phyloP scores from a whole-genome alignment of 2,113 vertebrate genomes.

The Cisticola juncidis region DNA sequence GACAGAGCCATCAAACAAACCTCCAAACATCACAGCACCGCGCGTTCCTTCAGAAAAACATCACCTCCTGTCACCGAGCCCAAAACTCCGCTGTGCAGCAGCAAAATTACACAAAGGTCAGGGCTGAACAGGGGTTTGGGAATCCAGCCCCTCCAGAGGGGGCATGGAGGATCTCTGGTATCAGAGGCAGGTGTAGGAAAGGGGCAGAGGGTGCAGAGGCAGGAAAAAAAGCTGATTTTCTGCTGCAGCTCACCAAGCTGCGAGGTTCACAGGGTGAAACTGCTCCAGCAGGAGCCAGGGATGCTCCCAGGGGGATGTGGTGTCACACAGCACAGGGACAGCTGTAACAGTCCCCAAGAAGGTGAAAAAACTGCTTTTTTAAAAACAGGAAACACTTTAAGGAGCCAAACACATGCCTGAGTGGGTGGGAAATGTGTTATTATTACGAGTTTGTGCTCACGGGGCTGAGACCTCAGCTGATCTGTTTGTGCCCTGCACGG shows the following conservation, averaged over 20 bases:
- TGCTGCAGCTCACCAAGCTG: background rate
- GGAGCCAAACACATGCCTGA: background rate
- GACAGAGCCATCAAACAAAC: background rate
- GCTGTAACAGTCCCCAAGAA: background rate
- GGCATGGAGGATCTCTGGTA: fast-evolving
- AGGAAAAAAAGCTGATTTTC: background rate
- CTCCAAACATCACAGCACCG: background rate
- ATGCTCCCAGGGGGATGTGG: background rate
- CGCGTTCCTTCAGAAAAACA: fast-evolving
- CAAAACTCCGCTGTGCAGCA: background rate
- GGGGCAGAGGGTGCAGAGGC: background rate
- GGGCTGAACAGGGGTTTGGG: background rate
- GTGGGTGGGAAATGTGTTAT: slow-evolving; percentile 37
- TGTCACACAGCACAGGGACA: background rate
- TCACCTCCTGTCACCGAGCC: fast-evolving
- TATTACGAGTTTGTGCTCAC: background rate
- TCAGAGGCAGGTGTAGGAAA: background rate
- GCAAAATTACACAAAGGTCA: background rate
- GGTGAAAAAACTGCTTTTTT: background rate
- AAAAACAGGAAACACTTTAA: background rate
- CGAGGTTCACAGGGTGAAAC: fast-evolving
- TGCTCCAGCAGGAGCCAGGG: background rate
- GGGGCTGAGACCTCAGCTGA: slow-evolving; percentile 3
- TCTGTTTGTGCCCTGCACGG: slow-evolving; percentile 4
- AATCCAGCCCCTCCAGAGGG: background rate